These are phyloP conservation scores for Columba livia DNA, from an alignment of 2,113 vertebrate genomes.

Conservation along the genomic window DNA sequence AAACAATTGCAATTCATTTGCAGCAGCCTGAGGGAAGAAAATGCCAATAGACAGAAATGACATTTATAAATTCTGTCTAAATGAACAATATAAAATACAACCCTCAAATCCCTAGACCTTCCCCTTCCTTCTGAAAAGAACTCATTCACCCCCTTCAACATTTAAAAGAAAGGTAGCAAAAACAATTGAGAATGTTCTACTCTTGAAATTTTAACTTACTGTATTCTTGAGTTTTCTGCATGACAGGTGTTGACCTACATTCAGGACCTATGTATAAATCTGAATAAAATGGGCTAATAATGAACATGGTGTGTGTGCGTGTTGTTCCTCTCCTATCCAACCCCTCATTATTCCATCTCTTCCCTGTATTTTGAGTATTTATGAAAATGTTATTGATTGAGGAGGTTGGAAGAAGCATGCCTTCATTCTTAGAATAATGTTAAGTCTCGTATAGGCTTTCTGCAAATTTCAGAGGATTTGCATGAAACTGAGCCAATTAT, in stretches of 20 bases:
- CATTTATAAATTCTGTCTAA: constrained; percentile 50
- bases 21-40: constrained; percentile 20
- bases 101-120: neutral
- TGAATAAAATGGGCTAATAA: neutral
- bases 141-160: neutral
- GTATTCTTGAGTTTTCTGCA: neutral
- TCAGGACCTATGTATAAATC: neutral
- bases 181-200: neutral
- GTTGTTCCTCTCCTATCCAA: too few species aligned
- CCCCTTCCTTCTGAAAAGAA: neutral
- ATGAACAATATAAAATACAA: neutral
- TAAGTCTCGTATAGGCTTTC: neutral
- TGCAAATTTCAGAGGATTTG: constrained; percentile 36
- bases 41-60: constrained; percentile 28
- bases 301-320: neutral
- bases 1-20: constrained; percentile 50
- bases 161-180: constrained; percentile 22
- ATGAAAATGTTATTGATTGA: neutral
- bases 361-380: neutral
- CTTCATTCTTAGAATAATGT: neutral
- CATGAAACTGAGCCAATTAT: constrained; percentile 14
- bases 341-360: neutral
- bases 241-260: neutral
- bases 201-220: neutral
- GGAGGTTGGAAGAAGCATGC: neutral